These are phyloP conservation scores for Vidua chalybeata DNA, from an alignment of 2,113 vertebrate species.

Conservation along the genomic window DNA sequence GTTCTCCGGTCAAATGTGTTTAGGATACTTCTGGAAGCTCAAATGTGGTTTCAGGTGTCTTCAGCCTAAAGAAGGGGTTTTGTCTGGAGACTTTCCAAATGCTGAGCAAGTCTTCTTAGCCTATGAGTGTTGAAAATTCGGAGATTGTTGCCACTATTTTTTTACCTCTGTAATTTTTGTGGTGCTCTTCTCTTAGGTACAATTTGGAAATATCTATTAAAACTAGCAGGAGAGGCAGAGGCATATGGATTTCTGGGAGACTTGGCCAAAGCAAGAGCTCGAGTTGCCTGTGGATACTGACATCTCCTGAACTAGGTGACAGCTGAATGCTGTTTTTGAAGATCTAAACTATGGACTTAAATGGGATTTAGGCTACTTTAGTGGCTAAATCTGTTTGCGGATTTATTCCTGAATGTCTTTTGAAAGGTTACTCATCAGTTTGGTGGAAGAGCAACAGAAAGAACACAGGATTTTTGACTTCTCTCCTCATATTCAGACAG, in stretches of 20 bases:
- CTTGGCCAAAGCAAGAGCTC: neutral
- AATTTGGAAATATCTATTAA: neutral
- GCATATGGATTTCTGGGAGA: neutral
- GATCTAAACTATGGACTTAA: conserved; percentile 50
- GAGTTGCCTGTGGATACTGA: neutral
- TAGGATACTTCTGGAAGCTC: neutral
- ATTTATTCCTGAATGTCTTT: conserved; percentile 55
- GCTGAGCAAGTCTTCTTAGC: neutral
- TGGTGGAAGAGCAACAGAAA: conserved; percentile 1
- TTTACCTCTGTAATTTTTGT: neutral
- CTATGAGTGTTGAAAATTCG: accelerated
- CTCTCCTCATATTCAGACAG: neutral
- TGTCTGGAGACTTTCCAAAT: neutral
- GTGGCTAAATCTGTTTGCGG: conserved; percentile 57
- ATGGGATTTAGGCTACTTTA: conserved; percentile 50
- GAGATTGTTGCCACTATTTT: neutral
- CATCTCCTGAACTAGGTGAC: neutral
- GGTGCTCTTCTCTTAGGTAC: neutral
- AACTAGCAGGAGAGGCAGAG: neutral
- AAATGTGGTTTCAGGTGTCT: neutral
- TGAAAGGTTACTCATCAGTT: conserved; percentile 46
- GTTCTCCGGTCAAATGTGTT: neutral
- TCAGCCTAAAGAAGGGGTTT: neutral
- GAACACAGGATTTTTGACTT: neutral
- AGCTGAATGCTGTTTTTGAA: conserved; percentile 24